Evolutionary conservation across 2,888 invertebrate genomes (phyloP).

Genomic region (Tiliacea aurago): DNA sequence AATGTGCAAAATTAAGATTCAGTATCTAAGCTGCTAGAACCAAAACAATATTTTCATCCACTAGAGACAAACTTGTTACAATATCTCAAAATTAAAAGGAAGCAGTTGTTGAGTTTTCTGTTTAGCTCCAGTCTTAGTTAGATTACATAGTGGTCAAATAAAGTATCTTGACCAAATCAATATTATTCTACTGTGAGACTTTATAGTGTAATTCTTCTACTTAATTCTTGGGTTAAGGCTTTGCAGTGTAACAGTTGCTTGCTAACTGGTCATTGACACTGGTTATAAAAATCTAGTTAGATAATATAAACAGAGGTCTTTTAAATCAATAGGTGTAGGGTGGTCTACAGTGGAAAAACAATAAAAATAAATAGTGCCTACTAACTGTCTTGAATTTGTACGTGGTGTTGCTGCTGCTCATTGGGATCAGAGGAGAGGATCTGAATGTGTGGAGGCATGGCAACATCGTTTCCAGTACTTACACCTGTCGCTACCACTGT

Average conservation of each 20-base stretch:
- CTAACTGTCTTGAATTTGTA: conserved; percentile 86
- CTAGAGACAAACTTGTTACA: background rate
- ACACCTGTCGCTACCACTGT: conserved; percentile 90
- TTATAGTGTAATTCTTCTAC: background rate
- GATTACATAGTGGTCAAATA: background rate
- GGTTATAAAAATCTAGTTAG: background rate
- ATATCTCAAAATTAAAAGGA: background rate
- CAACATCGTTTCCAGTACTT: conserved; percentile 81
- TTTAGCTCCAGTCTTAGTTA: background rate
- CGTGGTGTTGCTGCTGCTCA: conserved; percentile 86
- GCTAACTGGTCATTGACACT: background rate
- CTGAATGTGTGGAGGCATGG: conserved; percentile 88
- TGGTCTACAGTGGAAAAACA: background rate
- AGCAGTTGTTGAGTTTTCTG: background rate
- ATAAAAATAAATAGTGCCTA: conserved; percentile 40
- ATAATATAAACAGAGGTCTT: conserved; percentile 3
- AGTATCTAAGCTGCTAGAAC: conserved; percentile 10
- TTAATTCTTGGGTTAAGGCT: background rate
- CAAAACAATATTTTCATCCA: background rate
- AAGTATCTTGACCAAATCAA: background rate
- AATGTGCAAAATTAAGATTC: conserved; percentile 30
- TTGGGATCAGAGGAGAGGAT: conserved; percentile 84
- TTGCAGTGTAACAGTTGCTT: background rate
- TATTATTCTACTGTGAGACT: background rate
- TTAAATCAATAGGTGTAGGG: background rate